Evolutionary conservation across 2,797 vertebrate species (phyloP), one percentile per base, ranked within the genome.

Genomic region (Karalla daura): DNA sequence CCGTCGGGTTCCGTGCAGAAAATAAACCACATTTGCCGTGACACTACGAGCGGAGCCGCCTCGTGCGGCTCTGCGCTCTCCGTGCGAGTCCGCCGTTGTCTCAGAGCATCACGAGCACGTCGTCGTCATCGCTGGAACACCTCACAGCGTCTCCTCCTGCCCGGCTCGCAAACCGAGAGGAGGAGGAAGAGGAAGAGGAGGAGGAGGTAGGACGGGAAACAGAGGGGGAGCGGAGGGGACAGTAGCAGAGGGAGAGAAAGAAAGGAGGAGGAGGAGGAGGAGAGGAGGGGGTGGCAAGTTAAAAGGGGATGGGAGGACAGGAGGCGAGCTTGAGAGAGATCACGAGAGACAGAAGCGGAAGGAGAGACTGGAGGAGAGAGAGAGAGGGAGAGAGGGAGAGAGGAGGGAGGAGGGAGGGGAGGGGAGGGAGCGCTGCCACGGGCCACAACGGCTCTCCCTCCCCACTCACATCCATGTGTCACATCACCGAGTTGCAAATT

Each of bases 401-500:
- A 83, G 68, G 56, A 14, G 18, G 56, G 64, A 80, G 66, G 81
- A 68, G 64, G 66, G 61, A 28, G 20, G 54, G 24, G 58, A 56
- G 71, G 35, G 68, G 75, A 36, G 76, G 65, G 68, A 56, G 62
- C 53, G 13, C 37, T 24, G 84, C 85, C 81, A 85, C 33, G 2
- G 88, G 88, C 84, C 84, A 84, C 76, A 36, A 49, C n/a, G 23
- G 35, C 74, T 76, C 83, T 65, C 72, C 75, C 61, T 66, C 73
- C 69, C 45, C 43, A 17, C 71, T 80, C 74, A 66, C 82, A 88
- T 81, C 74, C 86, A 82, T 85, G 88, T 88, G 87, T 89, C 89
- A 91, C 80, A 86, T 83, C 84, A 81, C 80, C 44, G 55, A 81
- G 78, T 86, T 80, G 83, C 81, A 89, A 87, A 89, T 82, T 75